phyloP scores from a whole-genome alignment of 1,140 invertebrate genomes.

The Heliconius eleuchia region DNA sequence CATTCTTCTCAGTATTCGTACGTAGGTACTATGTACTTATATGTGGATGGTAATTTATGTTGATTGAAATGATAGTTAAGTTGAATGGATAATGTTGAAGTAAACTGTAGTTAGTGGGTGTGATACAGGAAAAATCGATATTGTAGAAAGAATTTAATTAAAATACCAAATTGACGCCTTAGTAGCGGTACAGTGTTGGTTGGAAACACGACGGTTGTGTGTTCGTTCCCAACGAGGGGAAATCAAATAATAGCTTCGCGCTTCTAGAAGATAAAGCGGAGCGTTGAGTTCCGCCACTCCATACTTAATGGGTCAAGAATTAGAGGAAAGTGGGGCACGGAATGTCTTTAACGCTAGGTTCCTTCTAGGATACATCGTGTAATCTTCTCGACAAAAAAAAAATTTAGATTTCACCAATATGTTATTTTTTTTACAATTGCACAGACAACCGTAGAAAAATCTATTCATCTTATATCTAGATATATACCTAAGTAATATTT shows the following conservation, averaged over 20 bases:
- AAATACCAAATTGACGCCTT: too few relatives aligned
- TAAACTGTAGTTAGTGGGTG: neutral
- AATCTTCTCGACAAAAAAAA: too few relatives aligned
- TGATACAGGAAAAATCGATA: neutral
- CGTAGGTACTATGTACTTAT: neutral
- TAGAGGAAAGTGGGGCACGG: too few relatives aligned
- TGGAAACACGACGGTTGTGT: neutral
- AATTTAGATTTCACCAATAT: too few relatives aligned
- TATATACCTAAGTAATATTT: neutral
- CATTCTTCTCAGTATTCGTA: conserved; percentile 11
- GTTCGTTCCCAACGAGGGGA: neutral
- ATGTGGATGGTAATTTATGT: conserved; percentile 23
- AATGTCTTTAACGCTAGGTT: too few relatives aligned
- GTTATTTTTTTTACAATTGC: too few relatives aligned
- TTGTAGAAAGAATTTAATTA: neutral
- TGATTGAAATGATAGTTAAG: conserved; percentile 16
- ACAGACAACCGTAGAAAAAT: neutral
- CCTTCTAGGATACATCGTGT: too few relatives aligned
- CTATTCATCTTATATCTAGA: neutral
- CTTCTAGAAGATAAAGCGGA: too few relatives aligned
- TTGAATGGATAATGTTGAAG: neutral
- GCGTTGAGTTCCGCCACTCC: too few relatives aligned
- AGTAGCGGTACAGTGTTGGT: neutral
- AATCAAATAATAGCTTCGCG: too few relatives aligned
- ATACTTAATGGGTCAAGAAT: too few relatives aligned